Conservation (phyloP, 1,140 invertebrate species). For the Bombus vancouverensis region DNA sequence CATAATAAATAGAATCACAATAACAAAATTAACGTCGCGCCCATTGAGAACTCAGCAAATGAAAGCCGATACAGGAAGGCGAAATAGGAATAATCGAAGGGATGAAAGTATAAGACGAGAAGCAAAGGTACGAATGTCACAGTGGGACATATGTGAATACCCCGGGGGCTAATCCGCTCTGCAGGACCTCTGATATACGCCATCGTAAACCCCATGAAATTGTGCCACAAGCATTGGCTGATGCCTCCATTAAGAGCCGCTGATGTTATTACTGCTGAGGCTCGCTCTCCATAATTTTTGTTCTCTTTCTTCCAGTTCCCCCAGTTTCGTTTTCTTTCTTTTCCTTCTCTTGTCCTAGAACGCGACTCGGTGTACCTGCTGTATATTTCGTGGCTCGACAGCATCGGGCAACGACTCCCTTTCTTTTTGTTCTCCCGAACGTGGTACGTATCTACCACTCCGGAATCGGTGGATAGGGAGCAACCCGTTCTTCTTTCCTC, state of each 20-base stretch:
- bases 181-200: slow-evolving; percentile 69
- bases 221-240: slow-evolving; percentile 70
- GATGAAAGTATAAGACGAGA: slow-evolving; percentile 40
- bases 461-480: not conserved
- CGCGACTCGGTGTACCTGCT: slow-evolving; percentile 52
- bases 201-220: slow-evolving; percentile 73
- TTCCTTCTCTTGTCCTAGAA: slow-evolving; percentile 10
- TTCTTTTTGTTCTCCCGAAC: slow-evolving; percentile 16
- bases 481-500: slow-evolving; percentile 37
- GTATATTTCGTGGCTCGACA: slow-evolving; percentile 56
- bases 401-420: slow-evolving; percentile 3
- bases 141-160: slow-evolving; percentile 55
- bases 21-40: too few species aligned
- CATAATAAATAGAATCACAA: too few species aligned
- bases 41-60: too few species aligned
- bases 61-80: not conserved
- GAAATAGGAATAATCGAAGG: not conserved
- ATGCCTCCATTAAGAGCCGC: slow-evolving; percentile 73
- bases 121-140: slow-evolving; percentile 43
- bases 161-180: slow-evolving; percentile 66
- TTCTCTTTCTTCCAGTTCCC: slow-evolving; percentile 36
- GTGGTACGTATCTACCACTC: slow-evolving; percentile 8
- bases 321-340: slow-evolving; percentile 29
- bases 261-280: slow-evolving; percentile 67
- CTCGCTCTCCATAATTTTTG: slow-evolving; percentile 53